These are phyloP conservation scores for Hydrolagus affinis DNA, from an alignment of 2,113 vertebrate genomes.

Conservation along the genomic window DNA sequence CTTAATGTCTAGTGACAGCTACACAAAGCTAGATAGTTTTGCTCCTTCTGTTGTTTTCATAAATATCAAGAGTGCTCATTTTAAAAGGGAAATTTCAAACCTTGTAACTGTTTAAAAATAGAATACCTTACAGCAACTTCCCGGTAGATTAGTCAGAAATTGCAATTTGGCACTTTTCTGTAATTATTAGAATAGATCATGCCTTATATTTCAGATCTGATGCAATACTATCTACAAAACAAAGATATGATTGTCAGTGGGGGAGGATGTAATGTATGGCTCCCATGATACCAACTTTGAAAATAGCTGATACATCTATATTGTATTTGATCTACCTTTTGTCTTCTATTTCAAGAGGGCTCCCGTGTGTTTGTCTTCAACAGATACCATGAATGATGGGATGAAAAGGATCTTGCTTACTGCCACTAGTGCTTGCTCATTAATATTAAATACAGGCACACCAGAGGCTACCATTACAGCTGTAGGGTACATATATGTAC, in stretches of 20 bases:
- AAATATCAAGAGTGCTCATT: background rate
- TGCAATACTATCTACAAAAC: slow-evolving; percentile 42
- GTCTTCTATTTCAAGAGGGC: background rate
- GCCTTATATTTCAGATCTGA: slow-evolving; percentile 46
- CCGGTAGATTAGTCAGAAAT: slow-evolving; percentile 47
- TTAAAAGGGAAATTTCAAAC: background rate
- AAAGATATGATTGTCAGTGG: slow-evolving; percentile 43
- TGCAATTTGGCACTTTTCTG: slow-evolving; percentile 48
- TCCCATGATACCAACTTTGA: background rate
- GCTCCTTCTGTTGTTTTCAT: background rate
- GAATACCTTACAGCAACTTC: slow-evolving; percentile 43
- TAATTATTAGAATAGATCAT: slow-evolving; percentile 50
- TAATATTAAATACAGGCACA: background rate
- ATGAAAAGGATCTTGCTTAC: no score
- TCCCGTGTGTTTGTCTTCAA: background rate
- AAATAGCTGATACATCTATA: background rate
- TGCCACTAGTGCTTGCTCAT: background rate
- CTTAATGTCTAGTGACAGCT: background rate
- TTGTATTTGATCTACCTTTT: background rate
- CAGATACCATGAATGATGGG: background rate
- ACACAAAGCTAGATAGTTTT: background rate
- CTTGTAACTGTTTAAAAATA: slow-evolving; percentile 40
- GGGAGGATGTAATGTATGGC: slow-evolving; percentile 32
- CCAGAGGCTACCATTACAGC: background rate
- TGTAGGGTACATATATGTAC: background rate